Evolutionary conservation across 92 coral and sea anemone genomes (phyloP).

Genomic region (Umimayanthus chanpuru): DNA sequence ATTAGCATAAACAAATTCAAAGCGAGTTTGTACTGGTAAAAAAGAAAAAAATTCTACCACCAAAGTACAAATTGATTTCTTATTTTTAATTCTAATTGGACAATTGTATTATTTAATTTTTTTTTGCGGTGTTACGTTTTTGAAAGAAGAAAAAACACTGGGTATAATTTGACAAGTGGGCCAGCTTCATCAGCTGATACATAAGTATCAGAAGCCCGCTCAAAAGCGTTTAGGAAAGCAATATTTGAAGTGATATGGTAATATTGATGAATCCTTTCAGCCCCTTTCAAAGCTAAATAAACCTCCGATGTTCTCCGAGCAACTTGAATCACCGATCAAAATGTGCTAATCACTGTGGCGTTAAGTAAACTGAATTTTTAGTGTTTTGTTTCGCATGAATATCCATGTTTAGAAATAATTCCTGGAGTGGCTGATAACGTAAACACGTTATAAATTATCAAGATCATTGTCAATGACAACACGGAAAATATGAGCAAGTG

Average conservation of each 20-base stretch:
- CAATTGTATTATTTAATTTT: too few species aligned
- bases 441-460: neutral
- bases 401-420: constrained; percentile 34
- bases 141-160: neutral
- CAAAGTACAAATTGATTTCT: neutral
- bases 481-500: neutral
- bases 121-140: neutral
- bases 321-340: neutral
- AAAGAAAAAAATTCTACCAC: too few species aligned
- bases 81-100: neutral
- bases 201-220: neutral
- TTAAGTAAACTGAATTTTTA: neutral
- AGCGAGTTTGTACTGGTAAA: too few species aligned
- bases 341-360: neutral
- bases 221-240: neutral
- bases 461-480: neutral
- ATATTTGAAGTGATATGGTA: neutral
- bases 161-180: neutral
- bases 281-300: neutral
- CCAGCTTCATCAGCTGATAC: neutral
- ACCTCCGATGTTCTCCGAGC: constrained; percentile 10
- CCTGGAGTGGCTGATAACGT: neutral
- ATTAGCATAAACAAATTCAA: neutral
- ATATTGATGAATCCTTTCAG: neutral
- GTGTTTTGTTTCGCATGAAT: constrained; percentile 9